Percentiles rank a stretch among this genome's conserved stretches.
Conservation (phyloP, 1,140 invertebrate species). For the Papilio glaucus region DNA sequence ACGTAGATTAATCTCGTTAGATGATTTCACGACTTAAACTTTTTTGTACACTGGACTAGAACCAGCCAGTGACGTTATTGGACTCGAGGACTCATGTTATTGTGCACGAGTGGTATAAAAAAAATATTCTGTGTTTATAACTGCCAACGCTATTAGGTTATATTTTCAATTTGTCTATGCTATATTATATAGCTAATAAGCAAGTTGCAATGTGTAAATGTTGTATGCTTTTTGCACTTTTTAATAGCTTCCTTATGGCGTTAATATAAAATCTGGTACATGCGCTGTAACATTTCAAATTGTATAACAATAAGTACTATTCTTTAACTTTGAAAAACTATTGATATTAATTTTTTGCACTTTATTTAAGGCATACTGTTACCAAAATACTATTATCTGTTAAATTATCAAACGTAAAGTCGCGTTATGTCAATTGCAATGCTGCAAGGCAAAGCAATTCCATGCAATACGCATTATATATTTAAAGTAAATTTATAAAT, state of each 20-base stretch:
- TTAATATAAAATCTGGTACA: constrained; percentile 5
- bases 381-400: background rate
- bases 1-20: background rate
- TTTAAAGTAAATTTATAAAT: background rate
- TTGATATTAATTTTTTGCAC: constrained; percentile 1
- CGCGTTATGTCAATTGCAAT: background rate
- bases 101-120: background rate
- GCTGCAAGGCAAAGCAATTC: background rate
- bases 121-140: background rate
- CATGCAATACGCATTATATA: background rate
- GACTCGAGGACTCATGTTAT: background rate
- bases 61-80: background rate
- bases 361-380: constrained; percentile 13
- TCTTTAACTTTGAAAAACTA: constrained; percentile 8
- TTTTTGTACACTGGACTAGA: background rate
- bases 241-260: constrained; percentile 8
- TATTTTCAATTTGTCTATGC: background rate
- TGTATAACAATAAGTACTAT: background rate
- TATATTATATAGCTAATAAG: background rate
- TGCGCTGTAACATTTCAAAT: background rate
- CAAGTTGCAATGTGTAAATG: background rate
- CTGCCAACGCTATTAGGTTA: background rate
- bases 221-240: background rate
- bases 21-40: too few species aligned
- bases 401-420: background rate